Percentiles rank a stretch among this genome's conserved stretches.
Conservation (phyloP, 2,113 vertebrate species). For the Bos javanicus region DNA sequence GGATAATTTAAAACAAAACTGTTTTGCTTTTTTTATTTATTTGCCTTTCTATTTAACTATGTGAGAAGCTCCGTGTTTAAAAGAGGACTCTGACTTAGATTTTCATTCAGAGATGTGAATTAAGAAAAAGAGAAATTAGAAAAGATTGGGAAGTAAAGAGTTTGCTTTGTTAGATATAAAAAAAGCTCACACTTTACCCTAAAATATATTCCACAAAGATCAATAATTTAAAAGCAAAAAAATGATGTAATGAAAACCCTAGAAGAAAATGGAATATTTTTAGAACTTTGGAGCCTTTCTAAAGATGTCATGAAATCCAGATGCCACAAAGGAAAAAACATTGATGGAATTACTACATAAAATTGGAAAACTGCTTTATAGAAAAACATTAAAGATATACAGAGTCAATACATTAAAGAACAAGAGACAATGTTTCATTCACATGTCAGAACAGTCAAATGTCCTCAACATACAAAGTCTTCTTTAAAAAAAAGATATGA, state of each 20-base stretch:
- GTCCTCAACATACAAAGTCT: neutral
- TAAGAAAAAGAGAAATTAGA: conserved; percentile 7
- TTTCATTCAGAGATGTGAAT: neutral
- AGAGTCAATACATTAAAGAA: neutral
- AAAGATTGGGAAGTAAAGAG: neutral
- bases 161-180: neutral
- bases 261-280: conserved; percentile 31
- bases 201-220: neutral
- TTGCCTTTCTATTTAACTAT: neutral
- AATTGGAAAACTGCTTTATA: conserved; percentile 10
- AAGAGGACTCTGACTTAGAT: neutral
- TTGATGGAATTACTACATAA: neutral
- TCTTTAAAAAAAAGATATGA: conserved; percentile 31
- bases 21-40: neutral
- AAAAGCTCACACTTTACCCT: neutral
- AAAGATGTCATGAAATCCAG: neutral
- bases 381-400: neutral
- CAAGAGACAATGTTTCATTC: neutral
- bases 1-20: neutral
- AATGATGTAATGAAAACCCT: neutral
- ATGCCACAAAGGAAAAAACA: conserved; percentile 38
- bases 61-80: neutral
- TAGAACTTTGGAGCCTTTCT: neutral
- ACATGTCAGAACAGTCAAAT: neutral
- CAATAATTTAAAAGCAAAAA: neutral